phyloP scores from a whole-genome alignment of 2,888 invertebrate genomes.

The Drosophila kambysellisi region DNA sequence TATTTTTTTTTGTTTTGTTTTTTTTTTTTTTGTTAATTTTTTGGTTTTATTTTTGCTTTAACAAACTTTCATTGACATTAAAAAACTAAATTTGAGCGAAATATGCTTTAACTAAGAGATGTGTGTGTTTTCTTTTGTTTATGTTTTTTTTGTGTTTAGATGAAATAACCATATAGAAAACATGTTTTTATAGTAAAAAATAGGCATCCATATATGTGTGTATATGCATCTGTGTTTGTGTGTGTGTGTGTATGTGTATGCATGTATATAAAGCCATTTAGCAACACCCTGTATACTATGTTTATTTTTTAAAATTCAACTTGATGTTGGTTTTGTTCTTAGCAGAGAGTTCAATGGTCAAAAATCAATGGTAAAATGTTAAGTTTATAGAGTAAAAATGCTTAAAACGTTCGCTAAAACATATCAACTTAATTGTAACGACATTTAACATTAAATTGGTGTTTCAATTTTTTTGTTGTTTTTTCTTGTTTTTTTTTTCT shows the following conservation, averaged over 20 bases:
- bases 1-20: conserved; percentile 18
- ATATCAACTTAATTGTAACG: conserved; percentile 78
- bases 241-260: conserved; percentile 1
- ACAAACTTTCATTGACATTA: conserved; percentile 59
- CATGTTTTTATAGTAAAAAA: conserved; percentile 31
- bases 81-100: conserved; percentile 78
- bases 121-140: conserved; percentile 1
- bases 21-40: conserved; percentile 22
- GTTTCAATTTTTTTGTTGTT: conserved; percentile 38
- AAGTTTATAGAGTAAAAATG: conserved; percentile 45
- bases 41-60: conserved; percentile 36
- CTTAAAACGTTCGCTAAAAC: conserved; percentile 72
- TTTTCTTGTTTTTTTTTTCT: conserved; percentile 7
- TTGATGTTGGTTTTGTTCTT: conserved; percentile 32
- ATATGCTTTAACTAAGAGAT: conserved; percentile 66
- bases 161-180: conserved; percentile 58
- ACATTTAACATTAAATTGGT: conserved; percentile 78
- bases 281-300: conserved; percentile 77
- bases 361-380: conserved; percentile 50
- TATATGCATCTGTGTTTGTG: conserved; percentile 1
- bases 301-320: conserved; percentile 45
- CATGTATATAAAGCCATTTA: conserved; percentile 63
- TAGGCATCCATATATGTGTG: conserved; percentile 15
- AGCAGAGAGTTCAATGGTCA: conserved; percentile 47
- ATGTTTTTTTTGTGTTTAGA: conserved; percentile 22